A percentile compares a stretch with the other conserved stretches of the same genome.
Evolutionary conservation across 2,113 vertebrate species (phyloP).

Genomic region (Pelecanus crispus): DNA sequence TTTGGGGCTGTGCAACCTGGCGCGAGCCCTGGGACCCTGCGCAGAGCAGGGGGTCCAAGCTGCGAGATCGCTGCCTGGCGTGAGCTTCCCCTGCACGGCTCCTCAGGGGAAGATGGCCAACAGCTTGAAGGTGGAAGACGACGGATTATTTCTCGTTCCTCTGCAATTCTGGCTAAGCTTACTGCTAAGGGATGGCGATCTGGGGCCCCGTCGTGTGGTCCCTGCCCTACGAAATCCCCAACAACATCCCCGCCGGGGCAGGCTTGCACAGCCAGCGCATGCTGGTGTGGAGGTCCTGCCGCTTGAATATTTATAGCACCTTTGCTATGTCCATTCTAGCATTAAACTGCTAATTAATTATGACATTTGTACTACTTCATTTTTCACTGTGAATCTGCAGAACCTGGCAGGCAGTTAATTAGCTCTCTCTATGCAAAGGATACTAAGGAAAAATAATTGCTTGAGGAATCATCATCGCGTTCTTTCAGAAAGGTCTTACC

Average conservation of each 20-base stretch:
- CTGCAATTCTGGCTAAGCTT: neutral
- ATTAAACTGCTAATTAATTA: conserved; percentile 50
- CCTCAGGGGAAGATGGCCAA: too few species aligned
- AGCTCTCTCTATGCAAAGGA: conserved; percentile 42
- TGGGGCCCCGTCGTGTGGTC: neutral
- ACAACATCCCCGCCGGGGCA: rapidly evolving
- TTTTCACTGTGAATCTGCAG: neutral
- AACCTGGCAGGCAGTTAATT: conserved; percentile 49
- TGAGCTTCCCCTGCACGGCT: neutral
- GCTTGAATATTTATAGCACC: neutral
- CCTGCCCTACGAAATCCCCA: neutral
- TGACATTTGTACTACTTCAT: conserved; percentile 46
- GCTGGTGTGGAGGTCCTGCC: neutral
- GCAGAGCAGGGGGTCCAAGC: neutral
- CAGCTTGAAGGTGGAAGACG: rapidly evolving
- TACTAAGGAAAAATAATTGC: conserved; percentile 34
- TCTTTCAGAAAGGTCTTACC: conserved; percentile 19
- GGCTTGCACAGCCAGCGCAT: neutral
- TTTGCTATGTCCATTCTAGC: neutral
- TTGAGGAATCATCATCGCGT: neutral
- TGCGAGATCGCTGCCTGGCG: rapidly evolving
- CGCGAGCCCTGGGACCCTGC: neutral
- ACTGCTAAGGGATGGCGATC: rapidly evolving
- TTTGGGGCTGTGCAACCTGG: neutral
- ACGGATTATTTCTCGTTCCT: neutral